phyloP scores from a whole-genome alignment of 2,797 vertebrate genomes.

The Macropus fuliginosus region DNA sequence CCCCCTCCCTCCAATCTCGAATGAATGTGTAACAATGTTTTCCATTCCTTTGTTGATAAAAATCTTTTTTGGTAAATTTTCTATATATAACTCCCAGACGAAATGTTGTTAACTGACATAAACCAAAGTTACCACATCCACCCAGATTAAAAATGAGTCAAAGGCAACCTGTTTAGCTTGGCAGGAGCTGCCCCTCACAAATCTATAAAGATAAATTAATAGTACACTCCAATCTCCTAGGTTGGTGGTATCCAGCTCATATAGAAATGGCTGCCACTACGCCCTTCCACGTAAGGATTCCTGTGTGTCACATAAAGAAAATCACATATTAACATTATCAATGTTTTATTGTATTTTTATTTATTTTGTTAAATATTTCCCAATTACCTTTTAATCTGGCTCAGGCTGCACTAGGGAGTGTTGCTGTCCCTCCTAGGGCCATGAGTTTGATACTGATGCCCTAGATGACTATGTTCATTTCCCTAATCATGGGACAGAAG shows the following conservation, averaged over 20 bases:
- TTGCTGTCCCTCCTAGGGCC: not conserved
- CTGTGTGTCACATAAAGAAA: not conserved
- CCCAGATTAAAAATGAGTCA: conserved; percentile 65
- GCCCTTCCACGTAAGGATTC: not conserved
- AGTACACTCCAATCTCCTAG: conserved; percentile 22
- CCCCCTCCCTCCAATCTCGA: conserved; percentile 44
- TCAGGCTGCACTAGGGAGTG: not conserved
- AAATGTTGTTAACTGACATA: conserved; percentile 56
- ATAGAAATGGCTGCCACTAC: not conserved
- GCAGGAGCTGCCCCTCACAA: conserved; percentile 41
- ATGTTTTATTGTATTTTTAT: not conserved
- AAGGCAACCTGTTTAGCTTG: conserved; percentile 59
- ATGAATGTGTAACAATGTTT: conserved; percentile 65
- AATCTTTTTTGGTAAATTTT: conserved; percentile 69
- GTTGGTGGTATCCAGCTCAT: not conserved
- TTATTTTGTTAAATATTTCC: not conserved
- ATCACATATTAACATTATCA: not conserved
- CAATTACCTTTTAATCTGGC: not conserved
- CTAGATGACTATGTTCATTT: not conserved
- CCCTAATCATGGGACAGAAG: not conserved
- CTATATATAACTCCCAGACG: conserved; percentile 68
- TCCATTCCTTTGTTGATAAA: conserved; percentile 74
- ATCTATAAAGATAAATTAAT: conserved; percentile 46
- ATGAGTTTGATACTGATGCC: not conserved
- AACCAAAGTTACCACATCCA: conserved; percentile 72